Percentiles rank a stretch among this genome's conserved stretches.
Evolutionary conservation across 2,113 vertebrate species (phyloP).

Genomic region (Neomonachus schauinslandi): DNA sequence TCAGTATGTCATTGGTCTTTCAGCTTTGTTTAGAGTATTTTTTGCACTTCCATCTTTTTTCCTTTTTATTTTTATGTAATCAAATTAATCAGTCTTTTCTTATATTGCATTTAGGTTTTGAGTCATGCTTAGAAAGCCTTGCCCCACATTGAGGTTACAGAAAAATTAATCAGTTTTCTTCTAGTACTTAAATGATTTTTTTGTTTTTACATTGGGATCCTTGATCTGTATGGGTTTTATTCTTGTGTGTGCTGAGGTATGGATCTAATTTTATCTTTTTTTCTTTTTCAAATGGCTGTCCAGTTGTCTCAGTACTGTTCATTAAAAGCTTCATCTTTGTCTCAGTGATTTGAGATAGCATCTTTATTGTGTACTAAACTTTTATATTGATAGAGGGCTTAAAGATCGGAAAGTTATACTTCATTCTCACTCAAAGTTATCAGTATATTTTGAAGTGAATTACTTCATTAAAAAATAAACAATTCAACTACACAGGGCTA

Average conservation of each 20-base stretch:
- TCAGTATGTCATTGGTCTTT: background rate
- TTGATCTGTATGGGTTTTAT: background rate
- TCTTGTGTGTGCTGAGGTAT: background rate
- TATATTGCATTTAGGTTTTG: slow-evolving; percentile 20
- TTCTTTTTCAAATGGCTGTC: background rate
- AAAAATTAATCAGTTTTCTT: slow-evolving; percentile 8
- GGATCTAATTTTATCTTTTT: background rate
- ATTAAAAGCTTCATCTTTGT: slow-evolving; percentile 9
- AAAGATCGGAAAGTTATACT: slow-evolving; percentile 34
- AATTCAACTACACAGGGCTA: background rate
- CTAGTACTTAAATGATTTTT: background rate
- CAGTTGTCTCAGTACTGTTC: background rate
- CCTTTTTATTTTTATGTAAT: slow-evolving; percentile 28
- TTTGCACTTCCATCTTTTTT: background rate
- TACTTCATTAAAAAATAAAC: slow-evolving; percentile 26
- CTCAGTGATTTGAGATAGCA: slow-evolving; percentile 27
- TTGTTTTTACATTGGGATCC: slow-evolving; percentile 17
- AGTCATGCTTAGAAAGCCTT: slow-evolving; percentile 30
- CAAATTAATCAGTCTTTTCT: slow-evolving; percentile 22
- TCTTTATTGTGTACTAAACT: background rate
- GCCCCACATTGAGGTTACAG: background rate
- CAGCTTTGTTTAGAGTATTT: background rate
- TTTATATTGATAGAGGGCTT: background rate
- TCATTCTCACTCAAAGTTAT: slow-evolving; percentile 37
- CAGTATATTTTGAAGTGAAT: background rate